phyloP scores from a whole-genome alignment of 2,797 vertebrate genomes.

The Sebastes variabilis region DNA sequence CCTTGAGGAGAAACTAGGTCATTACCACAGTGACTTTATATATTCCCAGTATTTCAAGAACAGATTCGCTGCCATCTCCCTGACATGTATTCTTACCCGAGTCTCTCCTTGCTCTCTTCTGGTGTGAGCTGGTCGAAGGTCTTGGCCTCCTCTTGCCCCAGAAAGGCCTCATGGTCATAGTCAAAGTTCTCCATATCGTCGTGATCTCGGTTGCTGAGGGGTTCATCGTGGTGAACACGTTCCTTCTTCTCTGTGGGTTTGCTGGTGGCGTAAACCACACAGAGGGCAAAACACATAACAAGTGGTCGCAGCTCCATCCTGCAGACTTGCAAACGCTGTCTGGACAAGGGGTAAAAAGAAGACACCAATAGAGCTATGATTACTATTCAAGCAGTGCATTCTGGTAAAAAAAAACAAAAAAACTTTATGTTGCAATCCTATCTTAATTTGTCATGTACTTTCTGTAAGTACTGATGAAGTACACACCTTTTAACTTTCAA shows the following conservation, averaged over 20 bases:
- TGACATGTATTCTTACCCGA: conserved; percentile 83
- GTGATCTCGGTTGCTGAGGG: conserved; percentile 90
- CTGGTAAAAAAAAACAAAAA: background rate
- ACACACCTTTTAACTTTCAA: background rate
- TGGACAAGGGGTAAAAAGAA: background rate
- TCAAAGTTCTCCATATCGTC: conserved; percentile 92
- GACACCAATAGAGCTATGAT: background rate
- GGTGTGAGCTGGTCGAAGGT: conserved; percentile 96
- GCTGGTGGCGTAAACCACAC: conserved; percentile 86
- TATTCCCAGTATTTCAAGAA: background rate
- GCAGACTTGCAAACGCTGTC: conserved; percentile 1
- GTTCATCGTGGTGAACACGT: conserved; percentile 90
- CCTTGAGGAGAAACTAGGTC: conserved; percentile 4
- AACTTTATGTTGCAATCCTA: background rate
- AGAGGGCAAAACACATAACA: conserved; percentile 87
- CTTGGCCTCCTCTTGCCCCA: conserved; percentile 96
- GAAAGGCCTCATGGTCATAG: conserved; percentile 98
- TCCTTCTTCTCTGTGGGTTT: conserved; percentile 98
- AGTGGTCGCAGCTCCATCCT: conserved; percentile 86
- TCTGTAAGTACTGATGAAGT: background rate
- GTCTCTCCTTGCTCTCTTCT: conserved; percentile 97
- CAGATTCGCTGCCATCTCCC: background rate
- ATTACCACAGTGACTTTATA: background rate
- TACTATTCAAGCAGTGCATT: background rate
- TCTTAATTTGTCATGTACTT: background rate